Percentiles rank a stretch among this genome's conserved stretches.
phyloP scores from a whole-genome alignment of 2,888 invertebrate genomes.

The Athripsodes cinereus region DNA sequence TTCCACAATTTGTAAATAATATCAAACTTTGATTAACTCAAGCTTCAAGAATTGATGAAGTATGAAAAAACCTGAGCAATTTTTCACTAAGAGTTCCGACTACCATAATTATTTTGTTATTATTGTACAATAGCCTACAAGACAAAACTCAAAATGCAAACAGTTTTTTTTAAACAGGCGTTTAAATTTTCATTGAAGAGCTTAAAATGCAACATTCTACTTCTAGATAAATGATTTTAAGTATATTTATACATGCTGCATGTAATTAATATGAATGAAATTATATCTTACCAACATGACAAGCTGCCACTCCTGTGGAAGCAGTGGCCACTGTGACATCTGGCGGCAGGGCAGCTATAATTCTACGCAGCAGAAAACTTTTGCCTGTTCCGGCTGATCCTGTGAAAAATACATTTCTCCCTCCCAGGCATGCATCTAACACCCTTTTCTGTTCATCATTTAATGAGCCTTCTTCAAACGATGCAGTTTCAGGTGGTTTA shows the following conservation, averaged over 20 bases:
- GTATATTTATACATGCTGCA: too few relatives aligned
- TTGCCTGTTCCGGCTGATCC: slow-evolving; percentile 96
- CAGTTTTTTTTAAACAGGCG: neutral
- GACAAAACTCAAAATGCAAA: too few relatives aligned
- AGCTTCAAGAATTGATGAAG: too few relatives aligned
- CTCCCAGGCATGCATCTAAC: slow-evolving; percentile 67
- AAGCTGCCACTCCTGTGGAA: slow-evolving; percentile 96
- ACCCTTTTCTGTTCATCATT: slow-evolving; percentile 63
- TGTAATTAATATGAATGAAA: too few relatives aligned
- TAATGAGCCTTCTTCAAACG: slow-evolving; percentile 40
- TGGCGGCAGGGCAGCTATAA: slow-evolving; percentile 83
- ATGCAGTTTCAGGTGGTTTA: slow-evolving; percentile 48
- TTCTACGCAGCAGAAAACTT: slow-evolving; percentile 77
- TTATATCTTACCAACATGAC: slow-evolving; percentile 66
- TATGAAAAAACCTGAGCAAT: too few relatives aligned
- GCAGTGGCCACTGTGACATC: slow-evolving; percentile 87
- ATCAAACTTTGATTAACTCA: too few relatives aligned
- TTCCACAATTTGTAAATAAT: too few relatives aligned
- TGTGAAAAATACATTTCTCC: slow-evolving; percentile 81
- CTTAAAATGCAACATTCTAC: too few relatives aligned
- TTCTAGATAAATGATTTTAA: too few relatives aligned
- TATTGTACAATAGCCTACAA: too few relatives aligned
- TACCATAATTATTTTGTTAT: too few relatives aligned
- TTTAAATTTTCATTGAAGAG: neutral
- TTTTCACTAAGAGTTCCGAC: too few relatives aligned